These are phyloP conservation scores for Grus americana DNA, from an alignment of 2,113 vertebrate species.

Conservation along the genomic window DNA sequence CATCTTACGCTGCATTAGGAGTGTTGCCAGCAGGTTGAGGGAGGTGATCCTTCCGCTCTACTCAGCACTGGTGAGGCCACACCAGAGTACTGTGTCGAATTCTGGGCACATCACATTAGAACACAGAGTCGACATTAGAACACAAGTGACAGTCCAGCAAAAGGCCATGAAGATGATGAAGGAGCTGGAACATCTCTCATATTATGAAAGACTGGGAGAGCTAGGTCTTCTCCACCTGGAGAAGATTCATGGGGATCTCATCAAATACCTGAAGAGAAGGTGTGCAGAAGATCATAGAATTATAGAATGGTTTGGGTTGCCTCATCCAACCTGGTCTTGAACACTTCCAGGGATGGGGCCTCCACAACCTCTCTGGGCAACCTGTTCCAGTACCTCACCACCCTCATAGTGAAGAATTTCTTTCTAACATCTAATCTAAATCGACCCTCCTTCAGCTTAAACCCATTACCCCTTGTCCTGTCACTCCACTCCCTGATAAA, in stretches of 20 bases:
- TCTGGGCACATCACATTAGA: background rate
- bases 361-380: too few species aligned
- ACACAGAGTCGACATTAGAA: background rate
- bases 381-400: too few species aligned
- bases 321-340: too few species aligned
- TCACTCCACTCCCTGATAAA: too few species aligned
- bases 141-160: background rate
- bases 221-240: background rate
- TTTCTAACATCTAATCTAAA: too few species aligned
- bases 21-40: background rate
- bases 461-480: too few species aligned
- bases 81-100: background rate
- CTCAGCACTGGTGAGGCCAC: background rate
- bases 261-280: background rate
- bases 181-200: too few species aligned
- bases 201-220: background rate
- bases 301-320: too few species aligned
- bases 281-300: background rate
- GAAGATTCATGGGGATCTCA: background rate
- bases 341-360: too few species aligned
- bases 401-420: too few species aligned
- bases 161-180: background rate
- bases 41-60: background rate
- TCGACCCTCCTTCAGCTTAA: too few species aligned
- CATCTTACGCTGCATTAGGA: background rate